Conservation (phyloP, 1,140 invertebrate genomes). For the Maniola jurtina region DNA sequence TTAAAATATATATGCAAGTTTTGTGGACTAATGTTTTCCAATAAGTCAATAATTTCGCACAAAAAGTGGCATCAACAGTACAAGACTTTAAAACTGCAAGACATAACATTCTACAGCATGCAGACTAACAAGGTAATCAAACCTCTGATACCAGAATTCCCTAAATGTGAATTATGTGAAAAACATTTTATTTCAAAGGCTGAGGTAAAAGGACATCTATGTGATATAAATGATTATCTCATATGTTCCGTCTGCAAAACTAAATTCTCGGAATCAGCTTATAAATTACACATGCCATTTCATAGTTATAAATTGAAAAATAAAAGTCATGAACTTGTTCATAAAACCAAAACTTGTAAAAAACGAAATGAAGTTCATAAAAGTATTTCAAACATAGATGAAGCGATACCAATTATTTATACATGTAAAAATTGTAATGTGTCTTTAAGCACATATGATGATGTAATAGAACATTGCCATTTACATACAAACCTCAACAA, state of each 20-base stretch:
- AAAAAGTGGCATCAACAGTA: slow-evolving; percentile 38
- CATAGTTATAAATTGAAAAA: slow-evolving; percentile 39
- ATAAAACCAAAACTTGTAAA: not conserved
- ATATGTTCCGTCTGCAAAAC: slow-evolving; percentile 45
- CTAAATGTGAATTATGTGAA: slow-evolving; percentile 48
- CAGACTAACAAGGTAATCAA: slow-evolving; percentile 35
- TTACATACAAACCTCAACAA: slow-evolving; percentile 39
- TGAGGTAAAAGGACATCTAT: slow-evolving; percentile 41
- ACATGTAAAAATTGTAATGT: slow-evolving; percentile 47
- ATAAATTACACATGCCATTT: slow-evolving; percentile 53
- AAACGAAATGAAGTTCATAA: not conserved
- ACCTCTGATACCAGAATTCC: slow-evolving; percentile 53
- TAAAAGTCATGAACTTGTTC: not conserved
- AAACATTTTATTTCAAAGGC: slow-evolving; percentile 44
- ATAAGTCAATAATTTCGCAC: slow-evolving; percentile 35
- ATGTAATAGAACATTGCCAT: slow-evolving; percentile 58
- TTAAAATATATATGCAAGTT: slow-evolving; percentile 41
- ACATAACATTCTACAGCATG: slow-evolving; percentile 52
- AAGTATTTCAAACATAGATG: not conserved
- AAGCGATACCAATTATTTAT: slow-evolving; percentile 25
- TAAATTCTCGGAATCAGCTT: slow-evolving; percentile 42
- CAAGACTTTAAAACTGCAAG: slow-evolving; percentile 40
- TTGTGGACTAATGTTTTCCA: slow-evolving; percentile 55
- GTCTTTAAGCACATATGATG: slow-evolving; percentile 48
- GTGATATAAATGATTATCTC: slow-evolving; percentile 33